A percentile compares a stretch with the other conserved stretches of the same genome.
Conservation (phyloP, 2,113 vertebrate genomes). For the Seriola quinqueradiata region DNA sequence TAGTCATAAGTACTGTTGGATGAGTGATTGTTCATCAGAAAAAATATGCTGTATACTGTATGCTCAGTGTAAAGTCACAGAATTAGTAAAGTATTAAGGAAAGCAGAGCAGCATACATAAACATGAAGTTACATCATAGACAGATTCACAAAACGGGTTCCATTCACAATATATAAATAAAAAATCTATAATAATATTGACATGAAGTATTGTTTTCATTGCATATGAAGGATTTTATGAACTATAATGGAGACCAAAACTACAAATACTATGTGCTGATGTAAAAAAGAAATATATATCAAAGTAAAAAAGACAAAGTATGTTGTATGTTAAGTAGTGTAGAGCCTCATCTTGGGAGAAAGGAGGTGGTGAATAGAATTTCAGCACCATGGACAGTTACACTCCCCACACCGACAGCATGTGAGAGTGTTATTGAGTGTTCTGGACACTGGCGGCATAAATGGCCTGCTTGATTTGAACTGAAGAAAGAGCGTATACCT, state of each 20-base stretch:
- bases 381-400: constrained; percentile 54
- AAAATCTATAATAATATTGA: constrained; percentile 4
- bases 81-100: neutral
- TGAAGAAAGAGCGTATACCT: neutral
- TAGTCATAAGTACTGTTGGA: neutral
- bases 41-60: neutral
- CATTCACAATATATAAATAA: neutral
- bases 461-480: constrained; percentile 2
- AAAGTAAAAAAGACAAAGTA: neutral
- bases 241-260: neutral
- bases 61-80: neutral
- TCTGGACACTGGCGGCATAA: neutral
- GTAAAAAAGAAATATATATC: neutral
- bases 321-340: neutral
- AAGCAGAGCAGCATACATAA: neutral
- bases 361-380: constrained; percentile 5
- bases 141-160: neutral
- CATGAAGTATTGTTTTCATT: neutral
- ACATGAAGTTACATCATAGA: neutral
- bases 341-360: neutral
- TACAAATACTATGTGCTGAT: neutral
- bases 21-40: neutral
- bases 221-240: neutral
- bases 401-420: neutral
- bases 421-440: neutral